phyloP scores from a whole-genome alignment of 2,888 invertebrate species.

The Hydroisotoma schaefferi region DNA sequence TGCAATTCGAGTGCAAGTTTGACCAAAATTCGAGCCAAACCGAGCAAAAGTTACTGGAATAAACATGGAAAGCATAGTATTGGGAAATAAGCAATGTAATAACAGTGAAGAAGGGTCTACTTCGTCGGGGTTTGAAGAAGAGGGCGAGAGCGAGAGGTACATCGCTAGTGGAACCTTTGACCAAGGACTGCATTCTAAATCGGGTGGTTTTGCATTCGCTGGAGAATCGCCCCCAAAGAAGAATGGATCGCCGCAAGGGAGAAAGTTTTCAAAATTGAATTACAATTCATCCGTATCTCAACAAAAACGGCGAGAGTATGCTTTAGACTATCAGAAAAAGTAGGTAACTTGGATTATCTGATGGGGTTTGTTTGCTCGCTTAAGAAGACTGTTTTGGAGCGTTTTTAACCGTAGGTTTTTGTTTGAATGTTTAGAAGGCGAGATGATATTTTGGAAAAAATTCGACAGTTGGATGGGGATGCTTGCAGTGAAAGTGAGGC shows the following conservation, averaged over 20 bases:
- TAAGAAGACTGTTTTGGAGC: not conserved
- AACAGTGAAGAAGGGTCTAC: no score
- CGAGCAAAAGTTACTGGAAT: no score
- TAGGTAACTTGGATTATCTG: constrained; percentile 13
- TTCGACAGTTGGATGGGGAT: constrained; percentile 57
- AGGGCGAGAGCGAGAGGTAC: no score
- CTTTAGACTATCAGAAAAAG: constrained; percentile 42
- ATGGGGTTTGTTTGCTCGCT: not conserved
- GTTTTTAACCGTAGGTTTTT: constrained; percentile 8
- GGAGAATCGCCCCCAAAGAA: not conserved
- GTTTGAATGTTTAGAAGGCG: constrained; percentile 54
- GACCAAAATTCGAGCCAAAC: no score
- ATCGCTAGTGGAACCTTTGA: not conserved
- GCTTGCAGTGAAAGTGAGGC: constrained; percentile 50
- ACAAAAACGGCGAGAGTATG: constrained; percentile 34
- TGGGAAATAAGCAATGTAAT: not conserved
- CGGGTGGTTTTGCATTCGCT: no score
- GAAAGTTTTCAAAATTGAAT: constrained; percentile 16
- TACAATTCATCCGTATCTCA: constrained; percentile 35
- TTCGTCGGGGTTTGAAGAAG: no score
- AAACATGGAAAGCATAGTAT: not conserved
- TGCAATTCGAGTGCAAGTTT: no score
- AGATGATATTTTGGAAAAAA: constrained; percentile 55
- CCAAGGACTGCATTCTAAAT: no score
- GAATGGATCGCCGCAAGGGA: not conserved